Evolutionary conservation across 2,888 invertebrate species (phyloP).

Genomic region (Lamellibrachia columna): DNA sequence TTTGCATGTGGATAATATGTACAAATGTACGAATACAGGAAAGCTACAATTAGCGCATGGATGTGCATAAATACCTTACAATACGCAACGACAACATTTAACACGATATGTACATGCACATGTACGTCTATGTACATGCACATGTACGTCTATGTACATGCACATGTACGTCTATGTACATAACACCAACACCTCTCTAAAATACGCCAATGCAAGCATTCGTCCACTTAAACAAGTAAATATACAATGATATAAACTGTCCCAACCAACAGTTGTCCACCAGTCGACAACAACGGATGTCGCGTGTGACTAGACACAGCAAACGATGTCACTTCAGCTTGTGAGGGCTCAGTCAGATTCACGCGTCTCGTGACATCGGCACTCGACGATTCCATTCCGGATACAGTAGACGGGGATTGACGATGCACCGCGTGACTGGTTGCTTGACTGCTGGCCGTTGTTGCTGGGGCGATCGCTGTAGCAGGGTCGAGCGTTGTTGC

Average conservation of each 20-base stretch:
- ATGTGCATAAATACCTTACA: too few relatives aligned
- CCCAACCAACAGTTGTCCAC: neutral
- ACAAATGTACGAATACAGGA: too few relatives aligned
- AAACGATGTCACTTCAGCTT: neutral
- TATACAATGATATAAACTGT: neutral
- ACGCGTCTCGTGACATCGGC: neutral
- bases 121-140: too few relatives aligned
- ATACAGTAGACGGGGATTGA: neutral
- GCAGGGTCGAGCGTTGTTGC: neutral
- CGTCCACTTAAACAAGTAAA: neutral
- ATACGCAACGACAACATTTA: too few relatives aligned
- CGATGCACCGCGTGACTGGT: neutral
- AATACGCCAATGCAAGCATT: neutral
- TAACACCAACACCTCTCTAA: too few relatives aligned
- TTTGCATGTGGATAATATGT: too few relatives aligned
- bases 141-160: too few relatives aligned
- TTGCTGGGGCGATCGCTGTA: neutral
- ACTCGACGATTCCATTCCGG: neutral
- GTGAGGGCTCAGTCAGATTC: neutral
- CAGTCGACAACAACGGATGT: neutral
- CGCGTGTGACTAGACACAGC: neutral
- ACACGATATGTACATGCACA: too few relatives aligned
- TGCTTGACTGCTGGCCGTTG: neutral
- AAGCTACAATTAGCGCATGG: too few relatives aligned
- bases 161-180: too few relatives aligned